Base-by-base conservation (phyloP, 2,113 vertebrate genomes). In the Halichoerus grypus region DNA sequence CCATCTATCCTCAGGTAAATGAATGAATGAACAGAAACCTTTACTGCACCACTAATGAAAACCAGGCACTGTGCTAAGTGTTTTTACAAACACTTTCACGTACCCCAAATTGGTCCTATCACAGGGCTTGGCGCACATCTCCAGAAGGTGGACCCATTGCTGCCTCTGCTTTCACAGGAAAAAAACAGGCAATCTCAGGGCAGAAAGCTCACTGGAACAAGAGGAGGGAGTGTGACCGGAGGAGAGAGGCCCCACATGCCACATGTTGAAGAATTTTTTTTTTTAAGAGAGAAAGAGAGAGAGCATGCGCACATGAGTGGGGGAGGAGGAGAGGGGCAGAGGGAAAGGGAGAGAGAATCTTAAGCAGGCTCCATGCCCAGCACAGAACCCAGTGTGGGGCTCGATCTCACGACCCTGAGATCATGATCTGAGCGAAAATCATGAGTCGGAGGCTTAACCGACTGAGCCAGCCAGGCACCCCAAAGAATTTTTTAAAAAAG, bases 401-500 rank as follows among this genome's bases (percentile, higher is more conserved):
- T 69, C 4, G 33, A 69, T 36, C 18, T 21, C 12, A 31, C 3
- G 3, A 69, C 33, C 67, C 67, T 69, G n/a, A 69, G 67, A 69
- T 36, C 67, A 36, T 21, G 33, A 69, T 69, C 18, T 69, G 18
- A 36, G 33, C 8, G 0, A 18, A 69, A 69, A 69, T 69, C 67
- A 69, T 10, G 16, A 36, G 8, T 69, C 33, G 6, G 67, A 36
- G 33, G 33, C 33, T 36, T 36, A 69, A 69, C 16, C 18, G 1
- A n/a, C 67, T 36, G 67, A 69, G 67, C 67, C 33, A 36, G 33
- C 33, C 67, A 69, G 33, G 8, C 33, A 69, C 18, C 18, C n/a
- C 67, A 69, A 69, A 69, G 67, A 69, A 69, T 69, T 69, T 69
- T 69, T n/a, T 69, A 21, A 36, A 71, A 84, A 71, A 96, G 74